phyloP scores from a whole-genome alignment of 2,888 invertebrate genomes.

The Mythimna ferrago region DNA sequence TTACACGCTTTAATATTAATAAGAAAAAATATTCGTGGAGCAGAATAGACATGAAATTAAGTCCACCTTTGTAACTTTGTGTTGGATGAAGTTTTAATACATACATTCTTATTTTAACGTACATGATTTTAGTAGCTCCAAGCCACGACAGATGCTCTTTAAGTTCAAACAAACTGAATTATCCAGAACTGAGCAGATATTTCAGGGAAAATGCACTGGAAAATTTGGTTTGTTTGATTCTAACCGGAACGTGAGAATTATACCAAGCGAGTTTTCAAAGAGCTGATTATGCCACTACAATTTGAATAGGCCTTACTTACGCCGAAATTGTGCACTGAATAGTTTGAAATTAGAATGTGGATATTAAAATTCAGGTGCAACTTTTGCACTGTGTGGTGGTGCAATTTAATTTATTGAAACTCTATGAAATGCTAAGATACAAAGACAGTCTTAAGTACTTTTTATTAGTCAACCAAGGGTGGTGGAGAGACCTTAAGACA shows the following conservation, averaged over 20 bases:
- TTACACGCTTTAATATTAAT: too few relatives aligned
- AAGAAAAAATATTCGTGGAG: too few relatives aligned
- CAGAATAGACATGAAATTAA: too few relatives aligned
- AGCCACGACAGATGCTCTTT: constrained; percentile 33
- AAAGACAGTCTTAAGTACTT: too few relatives aligned
- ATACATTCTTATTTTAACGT: too few relatives aligned
- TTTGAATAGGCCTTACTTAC: constrained; percentile 1
- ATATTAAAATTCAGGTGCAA: not conserved
- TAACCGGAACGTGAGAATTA: not conserved
- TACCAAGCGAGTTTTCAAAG: not conserved
- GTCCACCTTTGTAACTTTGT: too few relatives aligned
- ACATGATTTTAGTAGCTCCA: constrained; percentile 33
- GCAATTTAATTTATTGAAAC: too few relatives aligned
- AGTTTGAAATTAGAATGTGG: not conserved
- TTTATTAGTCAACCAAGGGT: too few relatives aligned
- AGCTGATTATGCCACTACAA: not conserved
- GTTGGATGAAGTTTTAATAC: too few relatives aligned
- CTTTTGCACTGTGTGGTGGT: too few relatives aligned
- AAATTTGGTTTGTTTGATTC: constrained; percentile 25
- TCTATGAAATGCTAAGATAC: too few relatives aligned
- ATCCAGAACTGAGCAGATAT: constrained; percentile 16
- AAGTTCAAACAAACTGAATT: constrained; percentile 39
- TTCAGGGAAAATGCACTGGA: constrained; percentile 35
- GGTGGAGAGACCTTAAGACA: too few relatives aligned
- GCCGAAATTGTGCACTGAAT: not conserved